These are phyloP conservation scores for Ophion ventricosus DNA, from an alignment of 2,888 invertebrate species.

Conservation along the genomic window DNA sequence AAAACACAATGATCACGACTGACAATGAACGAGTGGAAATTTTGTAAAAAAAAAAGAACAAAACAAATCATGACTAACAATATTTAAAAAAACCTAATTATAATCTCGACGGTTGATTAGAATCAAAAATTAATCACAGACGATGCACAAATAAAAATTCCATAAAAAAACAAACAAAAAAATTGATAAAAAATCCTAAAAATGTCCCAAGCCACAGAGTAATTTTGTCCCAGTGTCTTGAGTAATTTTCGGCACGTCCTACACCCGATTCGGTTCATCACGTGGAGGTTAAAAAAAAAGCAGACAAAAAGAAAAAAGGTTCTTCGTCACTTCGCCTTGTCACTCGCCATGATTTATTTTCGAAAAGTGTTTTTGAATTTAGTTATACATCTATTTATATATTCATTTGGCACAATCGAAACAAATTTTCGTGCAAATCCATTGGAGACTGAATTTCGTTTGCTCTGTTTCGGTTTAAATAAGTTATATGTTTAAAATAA, in stretches of 20 bases:
- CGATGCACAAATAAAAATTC: not conserved
- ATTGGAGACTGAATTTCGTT: not conserved
- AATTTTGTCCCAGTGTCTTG: not conserved
- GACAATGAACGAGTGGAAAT: no score
- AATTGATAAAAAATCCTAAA: not conserved
- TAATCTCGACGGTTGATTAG: not conserved
- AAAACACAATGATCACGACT: not conserved
- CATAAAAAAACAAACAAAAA: not conserved
- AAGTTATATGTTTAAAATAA: not conserved
- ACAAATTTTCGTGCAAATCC: not conserved
- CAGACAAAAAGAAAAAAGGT: not conserved
- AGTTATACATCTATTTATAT: not conserved
- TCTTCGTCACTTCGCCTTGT: not conserved
- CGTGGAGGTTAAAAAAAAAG: not conserved
- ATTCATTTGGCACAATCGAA: not conserved
- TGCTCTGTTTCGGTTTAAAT: not conserved
- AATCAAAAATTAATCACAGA: not conserved
- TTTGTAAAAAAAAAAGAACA: no score
- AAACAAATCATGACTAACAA: no score
- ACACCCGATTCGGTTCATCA: not conserved
- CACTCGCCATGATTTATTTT: not conserved
- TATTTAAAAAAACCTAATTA: not conserved
- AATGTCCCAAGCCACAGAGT: not conserved
- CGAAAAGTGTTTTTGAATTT: not conserved
- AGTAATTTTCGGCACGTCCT: conserved; percentile 28